Evolutionary conservation across 2,113 vertebrate genomes (phyloP).

Genomic region (Dasyornis broadbenti): DNA sequence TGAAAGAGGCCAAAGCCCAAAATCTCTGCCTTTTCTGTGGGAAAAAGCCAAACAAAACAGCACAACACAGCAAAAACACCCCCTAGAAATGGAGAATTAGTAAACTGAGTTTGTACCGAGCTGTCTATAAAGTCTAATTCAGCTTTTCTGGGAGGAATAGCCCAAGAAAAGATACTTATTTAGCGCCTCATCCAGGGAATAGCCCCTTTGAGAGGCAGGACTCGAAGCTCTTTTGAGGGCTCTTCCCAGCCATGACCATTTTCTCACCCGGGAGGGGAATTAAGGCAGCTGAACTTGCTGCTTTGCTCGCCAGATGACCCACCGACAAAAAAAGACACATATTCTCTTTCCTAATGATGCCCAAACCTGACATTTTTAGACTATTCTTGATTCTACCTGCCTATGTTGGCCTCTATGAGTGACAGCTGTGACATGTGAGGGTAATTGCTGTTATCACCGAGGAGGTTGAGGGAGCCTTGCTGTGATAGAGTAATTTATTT

Average conservation of each 20-base stretch:
- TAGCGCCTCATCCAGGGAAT: background rate
- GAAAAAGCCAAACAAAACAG: background rate
- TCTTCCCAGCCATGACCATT: background rate
- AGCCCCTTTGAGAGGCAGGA: background rate
- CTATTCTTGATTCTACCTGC: background rate
- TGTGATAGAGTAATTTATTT: background rate
- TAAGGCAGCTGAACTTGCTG: background rate
- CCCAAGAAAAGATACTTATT: background rate
- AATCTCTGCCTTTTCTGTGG: background rate
- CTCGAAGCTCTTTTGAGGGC: rapidly evolving
- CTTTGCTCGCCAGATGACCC: background rate
- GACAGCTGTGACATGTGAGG: background rate
- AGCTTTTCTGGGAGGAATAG: background rate
- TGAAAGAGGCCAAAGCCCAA: background rate
- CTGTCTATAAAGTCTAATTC: background rate
- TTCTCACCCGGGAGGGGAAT: background rate
- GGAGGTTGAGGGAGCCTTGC: background rate
- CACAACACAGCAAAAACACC: background rate
- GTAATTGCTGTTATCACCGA: background rate
- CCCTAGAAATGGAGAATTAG: background rate
- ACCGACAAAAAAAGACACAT: background rate
- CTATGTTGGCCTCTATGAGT: background rate
- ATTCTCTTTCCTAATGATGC: background rate
- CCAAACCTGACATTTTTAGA: background rate
- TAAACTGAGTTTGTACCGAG: background rate